Conservation (phyloP, 2,888 invertebrate genomes). For the Galerucella pusilla region DNA sequence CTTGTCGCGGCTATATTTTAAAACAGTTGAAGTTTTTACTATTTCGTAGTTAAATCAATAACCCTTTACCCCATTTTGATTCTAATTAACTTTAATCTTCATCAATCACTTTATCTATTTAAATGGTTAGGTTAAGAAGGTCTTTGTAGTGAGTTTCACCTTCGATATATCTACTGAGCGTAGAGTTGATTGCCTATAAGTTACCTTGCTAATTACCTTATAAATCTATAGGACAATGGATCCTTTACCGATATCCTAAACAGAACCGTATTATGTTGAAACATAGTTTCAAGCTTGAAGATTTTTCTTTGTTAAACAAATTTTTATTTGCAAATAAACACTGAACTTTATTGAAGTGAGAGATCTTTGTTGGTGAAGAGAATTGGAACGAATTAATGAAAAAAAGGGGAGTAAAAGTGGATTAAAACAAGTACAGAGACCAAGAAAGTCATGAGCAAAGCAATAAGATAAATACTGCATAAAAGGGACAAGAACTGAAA, state of each 20-base stretch:
- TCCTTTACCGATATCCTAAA: slow-evolving; percentile 19
- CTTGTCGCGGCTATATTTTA: not conserved
- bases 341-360: too few relatives aligned
- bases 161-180: slow-evolving; percentile 45
- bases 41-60: not conserved
- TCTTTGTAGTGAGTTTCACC: slow-evolving; percentile 44
- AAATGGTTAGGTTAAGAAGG: slow-evolving; percentile 39
- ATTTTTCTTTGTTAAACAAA: too few relatives aligned
- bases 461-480: too few relatives aligned
- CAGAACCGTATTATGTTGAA: slow-evolving; percentile 2
- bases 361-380: too few relatives aligned
- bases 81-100: slow-evolving; percentile 37
- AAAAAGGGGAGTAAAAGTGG: too few relatives aligned
- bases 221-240: slow-evolving; percentile 51
- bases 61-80: not conserved
- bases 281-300: too few relatives aligned
- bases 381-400: too few relatives aligned
- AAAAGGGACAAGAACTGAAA: too few relatives aligned
- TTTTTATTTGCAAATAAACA: too few relatives aligned
- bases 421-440: too few relatives aligned
- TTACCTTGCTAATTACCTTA: slow-evolving; percentile 48
- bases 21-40: not conserved
- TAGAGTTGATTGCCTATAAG: slow-evolving; percentile 46
- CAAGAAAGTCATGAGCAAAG: too few relatives aligned
- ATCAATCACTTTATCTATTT: slow-evolving; percentile 45